Conservation (phyloP, 2,113 vertebrate genomes). For the Tinamus guttatus region DNA sequence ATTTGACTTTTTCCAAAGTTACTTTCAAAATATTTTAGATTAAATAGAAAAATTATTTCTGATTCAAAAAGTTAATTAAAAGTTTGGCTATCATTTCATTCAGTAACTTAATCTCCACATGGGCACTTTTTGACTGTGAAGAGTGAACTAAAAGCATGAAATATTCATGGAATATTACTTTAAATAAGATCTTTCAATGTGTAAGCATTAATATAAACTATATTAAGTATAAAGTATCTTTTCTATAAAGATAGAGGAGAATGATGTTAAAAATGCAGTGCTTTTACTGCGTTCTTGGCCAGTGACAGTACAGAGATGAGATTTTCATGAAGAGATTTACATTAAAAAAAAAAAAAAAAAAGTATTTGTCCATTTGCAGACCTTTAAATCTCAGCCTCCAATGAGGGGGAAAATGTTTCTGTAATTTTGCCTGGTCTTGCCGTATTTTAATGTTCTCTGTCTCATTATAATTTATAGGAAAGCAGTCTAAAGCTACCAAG, state of each 20-base stretch:
- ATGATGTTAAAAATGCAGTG: not conserved
- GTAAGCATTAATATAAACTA: not conserved
- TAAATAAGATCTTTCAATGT: not conserved
- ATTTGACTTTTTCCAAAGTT: not conserved
- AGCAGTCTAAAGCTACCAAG: not conserved
- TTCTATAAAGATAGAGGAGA: not conserved
- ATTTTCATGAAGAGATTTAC: not conserved
- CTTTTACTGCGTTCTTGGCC: not conserved
- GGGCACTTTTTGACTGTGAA: not conserved
- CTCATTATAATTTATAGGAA: not conserved
- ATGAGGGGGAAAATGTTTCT: not conserved
- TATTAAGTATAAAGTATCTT: not conserved
- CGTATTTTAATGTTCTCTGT: not conserved
- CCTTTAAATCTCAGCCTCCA: not conserved
- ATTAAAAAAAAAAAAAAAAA: not conserved
- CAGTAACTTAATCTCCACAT: not conserved
- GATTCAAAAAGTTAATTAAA: not conserved
- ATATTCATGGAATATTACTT: not conserved
- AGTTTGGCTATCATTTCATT: not conserved
- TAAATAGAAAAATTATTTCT: not conserved
- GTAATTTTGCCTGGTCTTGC: not conserved
- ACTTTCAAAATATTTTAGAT: constrained; percentile 34
- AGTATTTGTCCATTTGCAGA: not conserved
- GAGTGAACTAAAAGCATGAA: not conserved
- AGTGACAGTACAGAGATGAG: not conserved